A percentile compares a stretch with the other conserved stretches of the same genome.
Evolutionary conservation across 2,888 invertebrate genomes (phyloP).

Genomic region (Hyposoter didymator): DNA sequence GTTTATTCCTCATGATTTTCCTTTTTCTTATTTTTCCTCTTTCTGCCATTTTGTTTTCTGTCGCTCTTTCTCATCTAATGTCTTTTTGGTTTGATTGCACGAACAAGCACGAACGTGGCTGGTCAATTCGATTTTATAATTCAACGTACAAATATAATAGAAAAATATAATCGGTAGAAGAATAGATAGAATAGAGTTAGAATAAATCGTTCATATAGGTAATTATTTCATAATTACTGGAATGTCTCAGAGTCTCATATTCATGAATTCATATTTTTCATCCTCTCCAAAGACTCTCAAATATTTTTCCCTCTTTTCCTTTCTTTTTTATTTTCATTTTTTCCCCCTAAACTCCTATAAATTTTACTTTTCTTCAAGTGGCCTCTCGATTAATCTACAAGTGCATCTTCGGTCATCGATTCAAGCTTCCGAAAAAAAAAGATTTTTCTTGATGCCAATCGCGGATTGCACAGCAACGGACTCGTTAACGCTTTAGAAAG

Average conservation of each 20-base stretch:
- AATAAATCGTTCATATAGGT: constrained; percentile 79
- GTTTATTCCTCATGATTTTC: constrained; percentile 47
- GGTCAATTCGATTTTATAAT: constrained; percentile 83
- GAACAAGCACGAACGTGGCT: constrained; percentile 72
- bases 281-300: constrained; percentile 50
- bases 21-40: constrained; percentile 51
- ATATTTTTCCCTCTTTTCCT: constrained; percentile 49
- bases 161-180: constrained; percentile 84
- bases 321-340: constrained; percentile 62
- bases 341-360: constrained; percentile 61
- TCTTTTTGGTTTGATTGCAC: constrained; percentile 65
- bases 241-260: constrained; percentile 73
- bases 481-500: not conserved
- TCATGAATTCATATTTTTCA: constrained; percentile 67
- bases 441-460: not conserved
- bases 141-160: constrained; percentile 84
- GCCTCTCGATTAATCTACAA: constrained; percentile 54
- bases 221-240: constrained; percentile 74
- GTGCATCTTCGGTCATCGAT: constrained; percentile 34
- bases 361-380: constrained; percentile 42
- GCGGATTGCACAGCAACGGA: not conserved
- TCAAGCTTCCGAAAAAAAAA: constrained; percentile 47
- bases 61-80: constrained; percentile 49
- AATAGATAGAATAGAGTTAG: constrained; percentile 84
- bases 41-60: constrained; percentile 46